Percentiles rank a stretch among this genome's conserved stretches.
These are phyloP conservation scores for Ganaspis brasiliensis DNA, from an alignment of 2,888 invertebrate genomes.

Conservation along the genomic window DNA sequence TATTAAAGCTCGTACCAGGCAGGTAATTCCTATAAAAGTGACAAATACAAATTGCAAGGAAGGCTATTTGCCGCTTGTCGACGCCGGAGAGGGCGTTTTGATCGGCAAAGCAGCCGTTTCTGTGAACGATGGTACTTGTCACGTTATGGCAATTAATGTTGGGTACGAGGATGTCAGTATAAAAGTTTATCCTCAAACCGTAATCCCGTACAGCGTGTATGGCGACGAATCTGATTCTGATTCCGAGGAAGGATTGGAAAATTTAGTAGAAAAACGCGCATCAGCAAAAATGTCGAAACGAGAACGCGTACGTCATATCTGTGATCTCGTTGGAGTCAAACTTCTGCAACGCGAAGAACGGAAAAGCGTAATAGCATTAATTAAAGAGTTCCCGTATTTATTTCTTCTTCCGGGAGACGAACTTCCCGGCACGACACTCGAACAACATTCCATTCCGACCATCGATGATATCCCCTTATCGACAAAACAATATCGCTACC, in stretches of 20 bases:
- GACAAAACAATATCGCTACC: background rate
- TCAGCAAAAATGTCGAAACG: background rate
- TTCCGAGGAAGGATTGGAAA: background rate
- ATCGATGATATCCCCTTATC: background rate
- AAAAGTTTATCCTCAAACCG: background rate
- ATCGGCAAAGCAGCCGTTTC: background rate
- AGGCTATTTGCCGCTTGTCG: background rate
- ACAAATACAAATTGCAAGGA: background rate
- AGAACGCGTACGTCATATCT: background rate
- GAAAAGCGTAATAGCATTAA: background rate
- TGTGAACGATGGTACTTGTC: background rate
- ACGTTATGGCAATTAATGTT: background rate
- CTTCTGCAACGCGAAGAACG: background rate
- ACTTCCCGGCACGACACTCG: background rate
- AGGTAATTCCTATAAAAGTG: background rate
- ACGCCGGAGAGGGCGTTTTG: background rate
- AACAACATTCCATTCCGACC: background rate
- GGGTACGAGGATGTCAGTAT: background rate
- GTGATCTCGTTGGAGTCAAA: background rate
- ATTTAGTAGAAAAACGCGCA: background rate
- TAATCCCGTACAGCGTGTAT: background rate
- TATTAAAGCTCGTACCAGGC: background rate
- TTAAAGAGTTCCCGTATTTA: background rate
- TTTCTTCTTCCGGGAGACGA: background rate
- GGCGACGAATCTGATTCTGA: background rate